Percentiles rank a stretch among this genome's conserved stretches.
Conservation (phyloP, 2,113 vertebrate genomes). For the Struthidea cinerea region DNA sequence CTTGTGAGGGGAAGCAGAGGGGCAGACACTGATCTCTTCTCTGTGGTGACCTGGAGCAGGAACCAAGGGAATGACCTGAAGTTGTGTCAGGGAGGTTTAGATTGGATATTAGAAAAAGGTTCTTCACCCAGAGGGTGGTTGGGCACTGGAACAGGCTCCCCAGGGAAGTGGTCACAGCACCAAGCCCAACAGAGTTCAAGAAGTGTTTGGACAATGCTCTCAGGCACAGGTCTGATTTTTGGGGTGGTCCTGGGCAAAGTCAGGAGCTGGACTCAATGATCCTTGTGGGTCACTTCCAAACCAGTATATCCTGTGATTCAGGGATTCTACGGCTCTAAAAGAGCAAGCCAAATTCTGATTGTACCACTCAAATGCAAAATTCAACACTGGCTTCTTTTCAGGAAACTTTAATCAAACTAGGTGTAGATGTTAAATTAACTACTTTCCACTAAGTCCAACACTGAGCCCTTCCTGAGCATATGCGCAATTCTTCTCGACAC, state of each 20-base stretch:
- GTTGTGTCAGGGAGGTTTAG: background rate
- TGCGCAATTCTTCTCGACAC: accelerated
- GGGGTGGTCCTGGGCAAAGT: background rate
- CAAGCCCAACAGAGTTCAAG: background rate
- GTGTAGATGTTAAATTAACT: background rate
- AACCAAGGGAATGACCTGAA: background rate
- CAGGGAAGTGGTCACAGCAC: background rate
- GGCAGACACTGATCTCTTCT: background rate
- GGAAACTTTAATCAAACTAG: background rate
- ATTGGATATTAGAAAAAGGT: background rate
- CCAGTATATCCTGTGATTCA: background rate
- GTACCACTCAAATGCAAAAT: background rate
- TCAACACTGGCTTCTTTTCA: background rate
- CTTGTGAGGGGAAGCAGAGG: accelerated
- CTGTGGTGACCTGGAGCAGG: background rate
- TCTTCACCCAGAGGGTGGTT: accelerated
- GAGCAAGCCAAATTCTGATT: background rate
- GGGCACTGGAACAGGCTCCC: background rate
- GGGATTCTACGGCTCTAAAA: background rate
- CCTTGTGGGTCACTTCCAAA: background rate
- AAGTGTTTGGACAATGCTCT: background rate
- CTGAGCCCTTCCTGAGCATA: accelerated
- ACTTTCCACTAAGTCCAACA: background rate
- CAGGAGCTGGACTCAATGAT: background rate
- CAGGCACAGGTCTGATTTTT: background rate